Percentiles rank a stretch among this genome's conserved stretches.
Evolutionary conservation across 53 echinoderm and acorn worm species (phyloP).

Genomic region (Luidia sarsii): DNA sequence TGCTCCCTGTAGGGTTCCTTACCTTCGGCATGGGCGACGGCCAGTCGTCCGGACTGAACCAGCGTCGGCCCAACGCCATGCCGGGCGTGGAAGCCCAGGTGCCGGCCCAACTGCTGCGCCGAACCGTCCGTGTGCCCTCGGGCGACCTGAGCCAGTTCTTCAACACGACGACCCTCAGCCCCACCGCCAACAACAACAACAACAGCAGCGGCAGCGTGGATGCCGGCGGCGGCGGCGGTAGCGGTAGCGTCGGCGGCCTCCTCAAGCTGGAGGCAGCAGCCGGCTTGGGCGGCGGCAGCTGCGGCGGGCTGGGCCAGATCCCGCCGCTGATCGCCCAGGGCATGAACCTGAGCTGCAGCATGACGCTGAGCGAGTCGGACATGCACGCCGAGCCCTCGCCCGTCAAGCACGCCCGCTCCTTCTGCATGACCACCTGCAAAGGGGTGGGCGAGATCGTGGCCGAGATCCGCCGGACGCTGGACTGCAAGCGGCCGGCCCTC

Average conservation of each 20-base stretch:
- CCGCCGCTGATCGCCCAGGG: slow-evolving; percentile 82
- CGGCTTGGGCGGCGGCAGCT: too few relatives aligned
- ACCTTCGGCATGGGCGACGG: slow-evolving; percentile 18
- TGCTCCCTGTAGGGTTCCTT: slow-evolving; percentile 19
- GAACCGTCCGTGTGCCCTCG: slow-evolving; percentile 74
- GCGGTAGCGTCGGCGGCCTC: slow-evolving; percentile 9
- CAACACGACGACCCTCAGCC: slow-evolving; percentile 71
- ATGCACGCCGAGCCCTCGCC: slow-evolving; percentile 78
- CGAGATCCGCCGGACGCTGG: slow-evolving; percentile 87
- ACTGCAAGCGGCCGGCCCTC: slow-evolving; percentile 80
- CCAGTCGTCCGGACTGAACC: slow-evolving; percentile 19
- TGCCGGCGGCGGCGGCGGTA: background rate
- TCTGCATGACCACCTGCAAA: slow-evolving; percentile 96
- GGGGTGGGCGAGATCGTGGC: slow-evolving; percentile 82
- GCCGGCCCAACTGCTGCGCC: slow-evolving; percentile 77
- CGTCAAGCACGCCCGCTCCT: slow-evolving; percentile 93
- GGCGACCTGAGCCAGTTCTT: slow-evolving; percentile 74
- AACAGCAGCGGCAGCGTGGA: slow-evolving; percentile 48
- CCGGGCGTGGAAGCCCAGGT: slow-evolving; percentile 61
- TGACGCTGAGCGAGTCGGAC: slow-evolving; percentile 79
- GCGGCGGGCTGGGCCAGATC: too few relatives aligned
- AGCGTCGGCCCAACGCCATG: slow-evolving; percentile 55
- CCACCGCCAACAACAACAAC: slow-evolving; percentile 70
- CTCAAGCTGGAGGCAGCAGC: slow-evolving; percentile 52
- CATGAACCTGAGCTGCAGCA: slow-evolving; percentile 90